Evolutionary conservation across 2,797 vertebrate genomes (phyloP), one percentile per base, ranked within the genome.

Genomic region (Pelodytes ibericus): DNA sequence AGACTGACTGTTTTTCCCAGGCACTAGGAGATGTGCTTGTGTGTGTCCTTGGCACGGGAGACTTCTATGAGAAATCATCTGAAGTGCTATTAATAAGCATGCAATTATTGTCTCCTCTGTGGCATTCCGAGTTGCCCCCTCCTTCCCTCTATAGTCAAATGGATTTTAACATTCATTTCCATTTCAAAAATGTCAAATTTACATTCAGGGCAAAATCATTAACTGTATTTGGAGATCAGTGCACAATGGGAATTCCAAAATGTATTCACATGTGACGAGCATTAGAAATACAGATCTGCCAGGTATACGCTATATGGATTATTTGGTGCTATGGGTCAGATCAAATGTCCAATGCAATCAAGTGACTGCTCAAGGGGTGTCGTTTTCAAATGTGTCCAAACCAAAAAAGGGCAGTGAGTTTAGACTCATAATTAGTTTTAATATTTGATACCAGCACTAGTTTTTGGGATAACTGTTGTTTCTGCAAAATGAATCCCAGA

Each of bases 151-250:
- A 16, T 22, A 53, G 26, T 56, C 26, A 53, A 69, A 53, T 56
- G n/a, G n/a, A 27, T 69, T 51, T 69, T 30, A n/a, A 51, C 30
- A 36, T 56, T 69, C n/a, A 69, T 53, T 56, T 69, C 47, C 29
- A 56, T 69, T 56, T 53, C 30, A 30, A 56, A 69, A 69, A 69
- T 69, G 66, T 53, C 66, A 69, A n/a, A 67, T 69, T 69, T 56
- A 69, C 65, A 68, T 68, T 26, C 16, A 68, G 65, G 47, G 22
- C 44, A 69, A 53, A 69, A 33, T 56, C 27, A 69, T 69, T n/a
- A 33, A 33, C 18, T 69, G 47, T 24, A 24, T 27, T 51, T 29
- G 25, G 39, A 66, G 33, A 47, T 3, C 41, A 29, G 26, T 27
- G 41, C 41, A 66, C 49, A 64, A 25, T 24, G 22, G 20, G 44